Conservation (phyloP, 2,797 vertebrate genomes). For the Chrysocyon brachyurus region DNA sequence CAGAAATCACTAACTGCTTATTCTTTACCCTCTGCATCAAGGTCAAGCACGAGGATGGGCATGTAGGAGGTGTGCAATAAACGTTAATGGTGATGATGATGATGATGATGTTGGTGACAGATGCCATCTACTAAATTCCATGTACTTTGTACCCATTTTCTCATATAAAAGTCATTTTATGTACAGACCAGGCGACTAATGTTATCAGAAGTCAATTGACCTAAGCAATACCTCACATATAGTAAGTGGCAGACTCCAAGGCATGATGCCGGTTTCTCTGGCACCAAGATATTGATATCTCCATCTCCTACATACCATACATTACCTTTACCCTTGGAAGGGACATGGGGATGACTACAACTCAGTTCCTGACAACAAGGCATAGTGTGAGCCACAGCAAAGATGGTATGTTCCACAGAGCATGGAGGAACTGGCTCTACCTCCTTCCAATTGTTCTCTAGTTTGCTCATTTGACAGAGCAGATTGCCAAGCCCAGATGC, state of each 20-base stretch:
- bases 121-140: not conserved
- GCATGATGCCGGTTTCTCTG: slow-evolving; percentile 14
- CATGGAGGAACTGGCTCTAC: not conserved
- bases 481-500: not conserved
- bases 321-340: not conserved
- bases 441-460: not conserved
- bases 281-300: not conserved
- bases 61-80: not conserved
- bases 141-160: not conserved
- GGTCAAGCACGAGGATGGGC: not conserved
- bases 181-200: not conserved
- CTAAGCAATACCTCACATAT: not conserved
- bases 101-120: not conserved
- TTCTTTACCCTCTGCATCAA: slow-evolving; percentile 31
- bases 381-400: not conserved
- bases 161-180: slow-evolving; percentile 39
- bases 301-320: not conserved
- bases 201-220: not conserved
- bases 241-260: not conserved
- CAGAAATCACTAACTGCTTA: not conserved
- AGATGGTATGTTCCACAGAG: not conserved
- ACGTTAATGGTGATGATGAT: not conserved
- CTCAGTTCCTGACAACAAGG: not conserved
- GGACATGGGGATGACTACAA: not conserved
- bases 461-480: slow-evolving; percentile 9